phyloP scores from a whole-genome alignment of 2,797 vertebrate species.

The Hypotaenidia okinawae region DNA sequence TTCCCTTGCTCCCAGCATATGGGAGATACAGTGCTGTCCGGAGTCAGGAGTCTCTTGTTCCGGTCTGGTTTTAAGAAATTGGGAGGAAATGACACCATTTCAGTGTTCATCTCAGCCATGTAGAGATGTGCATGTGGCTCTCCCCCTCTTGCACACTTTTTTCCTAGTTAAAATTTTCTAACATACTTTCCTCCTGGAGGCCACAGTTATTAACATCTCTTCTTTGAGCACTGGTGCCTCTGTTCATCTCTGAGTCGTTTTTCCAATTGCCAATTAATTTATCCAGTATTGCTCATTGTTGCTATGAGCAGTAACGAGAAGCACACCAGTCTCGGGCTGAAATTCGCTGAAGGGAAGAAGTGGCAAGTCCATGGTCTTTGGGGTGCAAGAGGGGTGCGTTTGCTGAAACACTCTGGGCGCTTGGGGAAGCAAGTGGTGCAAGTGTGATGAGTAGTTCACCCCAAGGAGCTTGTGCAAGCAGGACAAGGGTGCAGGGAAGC shows the following conservation, averaged over 20 bases:
- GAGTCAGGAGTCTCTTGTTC: neutral
- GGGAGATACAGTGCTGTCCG: neutral
- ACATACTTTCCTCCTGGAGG: neutral
- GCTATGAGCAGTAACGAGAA: neutral
- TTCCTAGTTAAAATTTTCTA: neutral
- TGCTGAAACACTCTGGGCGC: neutral
- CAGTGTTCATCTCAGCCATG: neutral
- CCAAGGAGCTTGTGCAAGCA: neutral
- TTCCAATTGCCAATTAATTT: conserved; percentile 10
- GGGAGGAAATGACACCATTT: neutral
- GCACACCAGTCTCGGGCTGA: neutral
- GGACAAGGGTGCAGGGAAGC: neutral
- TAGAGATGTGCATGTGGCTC: neutral
- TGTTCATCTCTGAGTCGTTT: neutral
- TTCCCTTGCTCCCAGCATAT: neutral
- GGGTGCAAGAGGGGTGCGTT: neutral
- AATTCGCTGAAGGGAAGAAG: neutral
- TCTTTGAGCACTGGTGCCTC: neutral
- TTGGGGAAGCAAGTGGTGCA: neutral
- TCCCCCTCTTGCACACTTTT: neutral
- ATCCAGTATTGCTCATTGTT: neutral
- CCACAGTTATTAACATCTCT: neutral
- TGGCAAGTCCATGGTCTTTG: neutral
- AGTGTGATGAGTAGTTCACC: neutral
- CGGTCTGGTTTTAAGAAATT: neutral